Conservation (phyloP, 1,140 invertebrate species). For the Hyphantria cunea region DNA sequence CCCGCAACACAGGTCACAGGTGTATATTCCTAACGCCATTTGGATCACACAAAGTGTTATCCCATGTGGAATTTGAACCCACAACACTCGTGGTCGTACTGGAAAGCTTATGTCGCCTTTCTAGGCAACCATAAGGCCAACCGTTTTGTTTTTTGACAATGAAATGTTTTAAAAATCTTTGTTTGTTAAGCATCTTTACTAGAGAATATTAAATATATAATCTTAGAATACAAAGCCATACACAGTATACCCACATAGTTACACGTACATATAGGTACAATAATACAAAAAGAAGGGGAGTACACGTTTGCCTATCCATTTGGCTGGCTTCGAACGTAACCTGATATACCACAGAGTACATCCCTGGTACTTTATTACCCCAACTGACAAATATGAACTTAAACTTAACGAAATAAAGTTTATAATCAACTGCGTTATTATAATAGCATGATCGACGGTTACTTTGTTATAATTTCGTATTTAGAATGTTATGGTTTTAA, state of each 20-base stretch:
- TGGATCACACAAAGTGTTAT: no score
- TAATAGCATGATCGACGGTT: constrained; percentile 12
- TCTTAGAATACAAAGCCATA: neutral
- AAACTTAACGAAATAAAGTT: constrained; percentile 13
- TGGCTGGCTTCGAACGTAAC: constrained; percentile 54
- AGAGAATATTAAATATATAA: no score
- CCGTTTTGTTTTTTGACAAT: no score
- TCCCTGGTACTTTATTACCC: constrained; percentile 5
- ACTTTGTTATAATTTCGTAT: constrained; percentile 28
- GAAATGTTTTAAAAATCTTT: no score
- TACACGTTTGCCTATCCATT: constrained; percentile 61
- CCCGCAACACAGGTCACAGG: no score
- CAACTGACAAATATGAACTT: constrained; percentile 19
- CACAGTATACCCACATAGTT: constrained; percentile 2
- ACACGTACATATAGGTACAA: constrained; percentile 6
- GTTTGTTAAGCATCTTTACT: no score
- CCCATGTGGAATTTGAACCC: no score
- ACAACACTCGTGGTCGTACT: no score
- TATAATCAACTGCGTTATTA: constrained; percentile 2
- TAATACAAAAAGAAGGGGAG: constrained; percentile 34
- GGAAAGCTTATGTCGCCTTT: no score
- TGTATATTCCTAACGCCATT: no score
- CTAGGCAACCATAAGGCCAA: no score
- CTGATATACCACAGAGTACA: constrained; percentile 40
- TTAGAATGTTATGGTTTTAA: constrained; percentile 27